Evolutionary conservation across 2,113 vertebrate genomes (phyloP), one percentile per base, ranked within the genome.

Genomic region (Chaetodon trifascialis): DNA sequence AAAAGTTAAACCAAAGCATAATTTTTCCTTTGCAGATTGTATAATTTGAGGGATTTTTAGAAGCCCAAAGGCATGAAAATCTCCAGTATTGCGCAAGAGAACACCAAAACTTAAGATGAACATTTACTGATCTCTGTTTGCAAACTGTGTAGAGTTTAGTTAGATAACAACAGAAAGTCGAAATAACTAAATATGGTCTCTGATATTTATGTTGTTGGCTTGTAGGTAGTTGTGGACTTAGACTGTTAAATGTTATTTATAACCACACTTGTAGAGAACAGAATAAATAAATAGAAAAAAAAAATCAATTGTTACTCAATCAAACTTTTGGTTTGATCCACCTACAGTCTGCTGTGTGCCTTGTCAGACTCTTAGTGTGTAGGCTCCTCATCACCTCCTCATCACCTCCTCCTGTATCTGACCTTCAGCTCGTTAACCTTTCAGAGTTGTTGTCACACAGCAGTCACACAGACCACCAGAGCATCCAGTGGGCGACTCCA

Each of bases 381-480:
- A 46, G 68, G 81, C 36, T 55, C 17, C 23, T 47, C n/a, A 64
- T 78, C 19, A 38, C 46, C 73, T 38, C 30, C 65, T 56, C 16
- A 64, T 78, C 19, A 38, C 46, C 73, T 38, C 30, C 65, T 56
- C 16, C 30, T 30, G 30, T 30, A 30, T 51, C 21, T 62, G 34
- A 62, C 4, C 1, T 64, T 56, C 2, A 42, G 4, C 34, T 2
- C 14, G 34, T 44, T 75, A 85, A 89, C 79, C 83, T 90, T 89
- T 84, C 9, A 4, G 2, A 40, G 9, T 0, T 56, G 19, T 68
- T 11, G 0, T 51, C 3, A 59, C 3, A 59, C 6, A 56, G 11
- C 36, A 4, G 10, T 21, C n/a, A 14, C 8, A 12, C 4, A 83
- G 86, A 89, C 89, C 89, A 87, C 92, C 76, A 21, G 36, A 36